phyloP scores from a whole-genome alignment of 2,797 vertebrate species.

The Botia almorhae region DNA sequence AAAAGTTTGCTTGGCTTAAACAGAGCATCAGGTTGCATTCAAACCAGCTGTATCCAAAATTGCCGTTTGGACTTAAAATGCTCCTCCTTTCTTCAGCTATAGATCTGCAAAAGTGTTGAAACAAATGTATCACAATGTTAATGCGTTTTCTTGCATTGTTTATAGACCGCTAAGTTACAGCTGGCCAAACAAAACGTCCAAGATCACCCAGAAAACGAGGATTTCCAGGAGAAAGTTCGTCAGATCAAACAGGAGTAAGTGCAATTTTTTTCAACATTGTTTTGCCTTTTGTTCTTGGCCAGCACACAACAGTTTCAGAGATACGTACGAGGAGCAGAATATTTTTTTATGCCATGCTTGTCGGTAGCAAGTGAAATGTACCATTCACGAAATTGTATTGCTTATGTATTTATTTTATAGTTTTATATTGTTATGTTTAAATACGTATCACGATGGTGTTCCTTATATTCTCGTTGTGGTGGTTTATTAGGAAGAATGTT shows the following conservation, averaged over 20 bases:
- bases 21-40: slow-evolving; percentile 10
- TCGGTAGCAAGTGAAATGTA: not conserved
- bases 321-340: not conserved
- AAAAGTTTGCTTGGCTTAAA: not conserved
- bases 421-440: not conserved
- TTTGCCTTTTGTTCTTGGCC: not conserved
- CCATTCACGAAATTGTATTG: too few relatives aligned
- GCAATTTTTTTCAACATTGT: slow-evolving; percentile 36
- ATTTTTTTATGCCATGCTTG: not conserved
- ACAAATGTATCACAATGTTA: not conserved
- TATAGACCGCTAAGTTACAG: slow-evolving; percentile 91
- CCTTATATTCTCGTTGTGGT: too few relatives aligned
- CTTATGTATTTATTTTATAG: too few relatives aligned
- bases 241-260: slow-evolving; percentile 87
- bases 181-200: slow-evolving; percentile 84
- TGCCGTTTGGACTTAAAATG: not conserved
- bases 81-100: not conserved
- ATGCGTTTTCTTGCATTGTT: slow-evolving; percentile 59
- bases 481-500: not conserved
- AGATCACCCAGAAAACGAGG: slow-evolving; percentile 83
- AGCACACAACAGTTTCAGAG: not conserved
- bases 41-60: slow-evolving; percentile 3
- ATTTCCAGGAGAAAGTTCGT: slow-evolving; percentile 80
- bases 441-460: not conserved
- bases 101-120: not conserved